phyloP scores from a whole-genome alignment of 2,113 vertebrate species.

The Oceanodroma tethys region DNA sequence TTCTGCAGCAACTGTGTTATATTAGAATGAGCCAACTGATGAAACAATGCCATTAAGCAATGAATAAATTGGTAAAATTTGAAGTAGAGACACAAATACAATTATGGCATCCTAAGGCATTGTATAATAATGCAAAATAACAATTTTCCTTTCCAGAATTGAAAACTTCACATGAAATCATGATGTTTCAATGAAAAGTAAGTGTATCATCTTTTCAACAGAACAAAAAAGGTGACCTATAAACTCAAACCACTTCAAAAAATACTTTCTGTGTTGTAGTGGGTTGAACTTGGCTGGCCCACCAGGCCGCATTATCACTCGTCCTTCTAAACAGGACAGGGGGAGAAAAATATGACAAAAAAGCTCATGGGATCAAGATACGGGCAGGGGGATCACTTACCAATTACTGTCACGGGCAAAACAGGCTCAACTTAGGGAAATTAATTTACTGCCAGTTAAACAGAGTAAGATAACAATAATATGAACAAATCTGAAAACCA shows the following conservation, averaged over 20 bases:
- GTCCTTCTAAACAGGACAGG: not conserved
- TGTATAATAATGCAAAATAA: not conserved
- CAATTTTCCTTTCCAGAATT: not conserved
- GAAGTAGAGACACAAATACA: not conserved
- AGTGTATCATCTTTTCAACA: not conserved
- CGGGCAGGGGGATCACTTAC: rapidly evolving
- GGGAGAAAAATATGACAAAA: not conserved
- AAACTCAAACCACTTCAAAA: not conserved
- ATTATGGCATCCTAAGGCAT: not conserved
- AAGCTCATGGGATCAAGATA: not conserved
- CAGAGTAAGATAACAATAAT: not conserved
- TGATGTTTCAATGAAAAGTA: not conserved
- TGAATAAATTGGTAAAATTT: conserved; percentile 16
- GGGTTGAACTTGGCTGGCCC: not conserved
- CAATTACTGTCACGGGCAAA: not conserved
- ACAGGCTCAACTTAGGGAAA: not conserved
- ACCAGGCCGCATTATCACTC: not conserved
- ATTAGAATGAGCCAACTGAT: not conserved
- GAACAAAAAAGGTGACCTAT: not conserved
- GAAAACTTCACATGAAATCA: not conserved
- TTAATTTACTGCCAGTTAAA: not conserved
- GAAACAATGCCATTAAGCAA: not conserved
- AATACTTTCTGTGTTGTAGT: not conserved
- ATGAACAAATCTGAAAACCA: not conserved
- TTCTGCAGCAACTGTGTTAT: not conserved